phyloP scores from a whole-genome alignment of 2,797 vertebrate genomes.

The Sebastes hubbsi region DNA sequence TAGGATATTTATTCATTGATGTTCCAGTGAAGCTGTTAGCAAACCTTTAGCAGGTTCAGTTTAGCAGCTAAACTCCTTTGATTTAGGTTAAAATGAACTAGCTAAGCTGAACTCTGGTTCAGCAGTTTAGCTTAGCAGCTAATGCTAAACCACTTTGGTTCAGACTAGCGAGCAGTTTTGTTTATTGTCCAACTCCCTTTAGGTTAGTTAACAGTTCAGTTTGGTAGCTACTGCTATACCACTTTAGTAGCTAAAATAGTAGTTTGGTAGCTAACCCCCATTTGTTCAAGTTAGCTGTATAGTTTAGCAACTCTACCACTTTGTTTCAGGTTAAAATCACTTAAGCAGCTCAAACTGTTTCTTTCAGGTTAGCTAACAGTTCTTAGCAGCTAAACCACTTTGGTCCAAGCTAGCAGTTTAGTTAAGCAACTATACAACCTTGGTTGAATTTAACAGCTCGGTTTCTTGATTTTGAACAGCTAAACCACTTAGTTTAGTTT shows the following conservation, averaged over 20 bases:
- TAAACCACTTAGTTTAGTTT: too few species aligned
- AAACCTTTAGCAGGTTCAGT: not conserved
- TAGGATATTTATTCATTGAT: not conserved
- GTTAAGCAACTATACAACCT: too few species aligned
- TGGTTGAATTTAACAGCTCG: too few species aligned
- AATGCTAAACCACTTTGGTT: not conserved
- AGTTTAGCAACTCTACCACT: too few species aligned
- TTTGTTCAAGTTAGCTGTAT: too few species aligned
- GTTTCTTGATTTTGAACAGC: too few species aligned
- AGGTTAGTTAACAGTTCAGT: not conserved
- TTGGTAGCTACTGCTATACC: not conserved
- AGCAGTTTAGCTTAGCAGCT: not conserved
- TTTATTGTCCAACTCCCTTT: not conserved
- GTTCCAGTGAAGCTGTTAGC: not conserved
- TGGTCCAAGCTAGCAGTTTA: too few species aligned
- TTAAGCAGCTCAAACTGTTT: too few species aligned
- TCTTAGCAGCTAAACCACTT: too few species aligned
- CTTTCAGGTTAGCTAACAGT: too few species aligned
- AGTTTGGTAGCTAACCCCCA: not conserved
- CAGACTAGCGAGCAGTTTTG: not conserved
- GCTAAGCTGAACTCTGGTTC: not conserved
- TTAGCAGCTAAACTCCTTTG: not conserved
- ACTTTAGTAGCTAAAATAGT: not conserved
- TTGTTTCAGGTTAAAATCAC: too few species aligned
- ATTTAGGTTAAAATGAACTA: not conserved